Base-by-base conservation (phyloP, 2,797 vertebrate genomes). In the Leuciscus waleckii region DNA sequence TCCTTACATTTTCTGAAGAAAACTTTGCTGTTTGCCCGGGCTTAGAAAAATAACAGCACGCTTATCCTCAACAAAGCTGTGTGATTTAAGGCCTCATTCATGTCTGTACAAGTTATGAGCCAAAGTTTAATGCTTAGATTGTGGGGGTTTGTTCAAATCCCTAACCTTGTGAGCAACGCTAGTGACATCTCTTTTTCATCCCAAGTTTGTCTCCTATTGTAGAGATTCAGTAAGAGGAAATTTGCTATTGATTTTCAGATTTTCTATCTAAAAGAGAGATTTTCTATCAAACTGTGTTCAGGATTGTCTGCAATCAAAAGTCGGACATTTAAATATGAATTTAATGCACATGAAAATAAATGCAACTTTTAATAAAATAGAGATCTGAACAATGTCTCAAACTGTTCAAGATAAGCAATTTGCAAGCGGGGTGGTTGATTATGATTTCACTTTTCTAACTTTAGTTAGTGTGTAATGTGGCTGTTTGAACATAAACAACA, bases 21-120 rank as follows among this genome's bases (percentile, higher is more conserved):
- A 56, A 16, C 32, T 39, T 39, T 9, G 21, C 32, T 56, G 49
- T 54, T 54, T 8, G 10, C 19, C 21, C 6, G 11, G 7, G 63
- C 49, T 76, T 56, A 8, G 32, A 23, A 2, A n/a, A 76, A 76
- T 35, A 16, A 76, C 74, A n/a, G 6, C 32, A 69, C 0, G 4
- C 29, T 54, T 75, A 32, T 75, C 71, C 46, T 75, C 49, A 56
- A 54, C 46, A 35, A 19, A 29, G 71, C 70, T 74, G 70, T 43
- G 29, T 49, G 43, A 49, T 32, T 74, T 49, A 37, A 13, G 6
- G 32, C 19, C 13, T 76, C 21, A 8, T 56, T 76, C 49, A 16
- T 76, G 74, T 56, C 74, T n/a, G 17, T 54, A 8, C 73, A 56
- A 19, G 71, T 74, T 11, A 21, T 23, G 32, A 35, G 21, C 32